These are phyloP conservation scores for Xenopus petersii DNA, from an alignment of 2,797 vertebrate species.

Conservation along the genomic window DNA sequence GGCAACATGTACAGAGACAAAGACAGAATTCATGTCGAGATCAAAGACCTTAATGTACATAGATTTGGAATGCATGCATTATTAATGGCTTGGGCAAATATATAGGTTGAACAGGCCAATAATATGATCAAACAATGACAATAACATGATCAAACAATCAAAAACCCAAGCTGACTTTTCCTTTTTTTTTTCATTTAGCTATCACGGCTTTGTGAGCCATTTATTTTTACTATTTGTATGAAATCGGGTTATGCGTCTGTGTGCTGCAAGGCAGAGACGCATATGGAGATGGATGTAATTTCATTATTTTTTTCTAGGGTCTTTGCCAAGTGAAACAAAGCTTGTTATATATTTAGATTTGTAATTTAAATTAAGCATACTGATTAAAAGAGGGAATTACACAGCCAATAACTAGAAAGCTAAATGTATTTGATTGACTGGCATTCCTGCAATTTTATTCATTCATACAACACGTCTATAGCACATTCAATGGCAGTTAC, in stretches of 20 bases:
- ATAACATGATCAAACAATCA: slow-evolving; percentile 19
- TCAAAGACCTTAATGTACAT: slow-evolving; percentile 74
- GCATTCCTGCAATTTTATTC: no score
- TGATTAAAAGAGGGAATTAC: no score
- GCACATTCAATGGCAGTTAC: no score
- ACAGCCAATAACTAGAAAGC: no score
- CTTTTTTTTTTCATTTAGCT: background rate
- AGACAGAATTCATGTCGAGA: slow-evolving; percentile 62
- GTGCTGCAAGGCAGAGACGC: background rate
- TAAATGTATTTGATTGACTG: no score
- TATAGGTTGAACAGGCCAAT: slow-evolving; percentile 61
- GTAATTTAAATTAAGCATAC: no score
- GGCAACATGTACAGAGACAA: slow-evolving; percentile 55
- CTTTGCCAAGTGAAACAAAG: slow-evolving; percentile 2
- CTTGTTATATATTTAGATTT: background rate
- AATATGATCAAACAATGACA: slow-evolving; percentile 59
- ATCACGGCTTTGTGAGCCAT: background rate
- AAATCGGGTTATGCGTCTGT: background rate
- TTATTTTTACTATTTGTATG: slow-evolving; percentile 4
- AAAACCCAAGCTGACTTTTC: background rate
- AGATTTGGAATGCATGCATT: slow-evolving; percentile 73
- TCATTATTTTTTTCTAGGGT: background rate
- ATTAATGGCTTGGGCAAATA: slow-evolving; percentile 67
- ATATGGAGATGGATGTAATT: background rate
- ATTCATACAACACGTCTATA: no score